Conservation (phyloP, 2,113 vertebrate genomes). For the Rhineura floridana region DNA sequence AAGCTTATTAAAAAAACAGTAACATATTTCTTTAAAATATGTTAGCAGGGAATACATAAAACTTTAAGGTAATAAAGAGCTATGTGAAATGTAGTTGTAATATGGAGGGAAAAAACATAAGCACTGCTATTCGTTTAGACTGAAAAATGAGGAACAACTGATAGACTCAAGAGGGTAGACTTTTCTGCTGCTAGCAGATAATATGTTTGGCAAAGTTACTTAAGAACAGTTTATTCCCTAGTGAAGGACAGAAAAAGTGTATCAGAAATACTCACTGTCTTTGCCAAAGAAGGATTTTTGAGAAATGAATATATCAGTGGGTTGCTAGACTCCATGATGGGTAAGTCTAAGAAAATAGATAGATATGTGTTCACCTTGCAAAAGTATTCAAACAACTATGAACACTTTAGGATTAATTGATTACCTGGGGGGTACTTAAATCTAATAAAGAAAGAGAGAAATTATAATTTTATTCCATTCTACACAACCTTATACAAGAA, state of each 20-base stretch:
- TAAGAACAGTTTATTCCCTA: neutral
- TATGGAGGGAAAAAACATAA: neutral
- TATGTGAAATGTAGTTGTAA: neutral
- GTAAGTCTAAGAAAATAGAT: neutral
- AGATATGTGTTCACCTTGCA: neutral
- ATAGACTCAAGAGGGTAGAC: neutral
- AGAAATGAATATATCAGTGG: neutral
- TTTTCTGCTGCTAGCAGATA: neutral
- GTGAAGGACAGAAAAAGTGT: neutral
- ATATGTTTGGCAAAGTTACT: neutral
- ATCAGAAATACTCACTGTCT: neutral
- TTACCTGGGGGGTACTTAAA: neutral
- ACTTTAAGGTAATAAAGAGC: neutral
- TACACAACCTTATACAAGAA: neutral
- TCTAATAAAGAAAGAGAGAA: neutral
- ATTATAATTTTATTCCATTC: neutral
- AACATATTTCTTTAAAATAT: neutral
- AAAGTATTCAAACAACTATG: neutral
- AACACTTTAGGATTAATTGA: neutral
- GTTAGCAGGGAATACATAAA: neutral
- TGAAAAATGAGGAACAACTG: neutral
- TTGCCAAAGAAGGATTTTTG: neutral
- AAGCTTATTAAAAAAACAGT: neutral
- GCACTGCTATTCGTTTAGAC: neutral
- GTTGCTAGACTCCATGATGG: neutral